Evolutionary conservation across 2,888 invertebrate species (phyloP), one percentile per base, ranked within the genome.

Genomic region (Tortricodes alternella): DNA sequence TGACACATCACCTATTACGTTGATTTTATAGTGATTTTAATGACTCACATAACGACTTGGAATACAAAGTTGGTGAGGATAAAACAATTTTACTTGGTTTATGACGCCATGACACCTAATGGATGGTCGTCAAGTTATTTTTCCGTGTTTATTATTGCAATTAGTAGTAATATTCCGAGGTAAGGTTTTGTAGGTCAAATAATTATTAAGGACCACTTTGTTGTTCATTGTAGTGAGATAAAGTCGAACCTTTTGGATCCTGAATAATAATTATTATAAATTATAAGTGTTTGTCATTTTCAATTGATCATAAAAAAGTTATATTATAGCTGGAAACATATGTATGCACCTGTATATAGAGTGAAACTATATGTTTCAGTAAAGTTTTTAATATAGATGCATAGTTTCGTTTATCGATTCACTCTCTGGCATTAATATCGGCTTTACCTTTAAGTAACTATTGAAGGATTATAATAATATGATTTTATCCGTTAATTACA

Each of bases 11-110:
- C 60, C 64, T 62, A 67, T 68, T 66, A 65, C 62, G 68, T 64
- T 69, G 67, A 73, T 72, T 76, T 76, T 76, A 78, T 75, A 68
- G 62, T 63, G 38, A 55, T 69, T 76, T 78, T 76, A 78, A 66
- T 59, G 58, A 50, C 35, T 35, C 7, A 0, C 4, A 16, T 55
- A 56, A 50, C 49, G 29, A 50, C 32, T 18, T 13, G n/a, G 11
- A 24, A 41, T 43, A 56, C 56, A 56, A 56, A 23, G 56, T 50
- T 16, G 44, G 21, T 16, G 18, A 19, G 24, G 27, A 44, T 49
- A 38, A 38, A 48, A 41, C 35, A 19, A 49, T 49, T 48, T 48
- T 46, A 34, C n/a, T 41, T 9, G 8, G 32, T 23, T 18, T 11
- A 21, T 6, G 13, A 2, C 27, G 19, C 41, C 55, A 21, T 55